Evolutionary conservation across 2,797 vertebrate genomes (phyloP), one percentile per base, ranked within the genome.

Genomic region (Clarias fuscus): DNA sequence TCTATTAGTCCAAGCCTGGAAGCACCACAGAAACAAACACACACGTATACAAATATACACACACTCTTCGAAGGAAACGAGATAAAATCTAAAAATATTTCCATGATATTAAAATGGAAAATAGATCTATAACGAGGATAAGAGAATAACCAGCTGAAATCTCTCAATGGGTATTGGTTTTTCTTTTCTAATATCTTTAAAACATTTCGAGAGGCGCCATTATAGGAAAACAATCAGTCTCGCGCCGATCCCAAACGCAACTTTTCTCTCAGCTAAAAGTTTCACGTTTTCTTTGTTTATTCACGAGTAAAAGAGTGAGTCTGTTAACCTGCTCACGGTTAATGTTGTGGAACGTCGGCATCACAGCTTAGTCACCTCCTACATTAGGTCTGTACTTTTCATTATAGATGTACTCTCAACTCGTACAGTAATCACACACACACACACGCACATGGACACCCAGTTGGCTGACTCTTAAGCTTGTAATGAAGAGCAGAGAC

Each of bases 401-500:
- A 65, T 48, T 24, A 24, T 40, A 24, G 76, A 79, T 33, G 40
- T 61, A 18, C 27, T 65, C 24, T 65, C 40, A 65, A 65, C 40
- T 20, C 7, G 1, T 81, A 53, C 40, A 40, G 62, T 80, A 48
- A 43, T 18, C 33, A 80, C 65, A 78, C 53, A 61, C 53, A 20
- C 68, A 73, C 33, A 33, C 33, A 33, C 33, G 2, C 71, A 27
- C 68, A 80, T 71, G 62, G 72, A 85, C 84, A 89, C 84, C 78
- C 86, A 88, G 84, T 80, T 81, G 58, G 77, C 87, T 85, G 89
- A 85, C 87, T 89, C 87, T 83, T 82, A 85, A 86, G 81, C 33
- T 72, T 85, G 62, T 89, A 91, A 92, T 92, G 89, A 90, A 89
- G 88, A 89, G 79, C 86, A 83, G 85, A 87, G 87, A 83, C 83